Conservation (phyloP, 2,888 invertebrate species). For the Cryptocephalus primarius region DNA sequence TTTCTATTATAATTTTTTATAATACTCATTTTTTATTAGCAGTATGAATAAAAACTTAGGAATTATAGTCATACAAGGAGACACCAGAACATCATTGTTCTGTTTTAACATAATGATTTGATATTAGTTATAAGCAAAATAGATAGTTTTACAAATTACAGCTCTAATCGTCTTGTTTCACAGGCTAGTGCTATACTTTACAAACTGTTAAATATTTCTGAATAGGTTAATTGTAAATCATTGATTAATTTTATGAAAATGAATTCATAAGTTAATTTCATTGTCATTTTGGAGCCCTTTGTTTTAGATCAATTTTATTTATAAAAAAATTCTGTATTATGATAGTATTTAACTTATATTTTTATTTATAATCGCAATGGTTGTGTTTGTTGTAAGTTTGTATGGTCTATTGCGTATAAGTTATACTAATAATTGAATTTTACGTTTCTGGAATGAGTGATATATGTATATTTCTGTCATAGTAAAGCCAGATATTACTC, state of each 20-base stretch:
- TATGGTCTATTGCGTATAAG: too few species aligned
- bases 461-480: too few species aligned
- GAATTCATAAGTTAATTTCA: not conserved
- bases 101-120: too few species aligned
- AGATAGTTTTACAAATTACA: not conserved
- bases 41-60: too few species aligned
- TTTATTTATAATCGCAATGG: not conserved
- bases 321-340: not conserved
- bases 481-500: too few species aligned
- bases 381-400: not conserved
- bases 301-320: not conserved
- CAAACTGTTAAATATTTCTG: conserved; percentile 1
- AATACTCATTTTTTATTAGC: too few species aligned
- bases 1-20: too few species aligned
- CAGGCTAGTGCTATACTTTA: not conserved
- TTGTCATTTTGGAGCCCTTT: not conserved
- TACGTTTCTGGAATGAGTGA: too few species aligned
- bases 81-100: too few species aligned
- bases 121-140: too few species aligned
- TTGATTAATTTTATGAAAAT: not conserved
- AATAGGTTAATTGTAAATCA: not conserved
- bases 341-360: not conserved
- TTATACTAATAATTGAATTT: too few species aligned
- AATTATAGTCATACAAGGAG: too few species aligned
- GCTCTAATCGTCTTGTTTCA: conserved; percentile 4